Evolutionary conservation across 2,797 vertebrate species (phyloP), one percentile per base, ranked within the genome.

Genomic region (Loris lydekkerianus): DNA sequence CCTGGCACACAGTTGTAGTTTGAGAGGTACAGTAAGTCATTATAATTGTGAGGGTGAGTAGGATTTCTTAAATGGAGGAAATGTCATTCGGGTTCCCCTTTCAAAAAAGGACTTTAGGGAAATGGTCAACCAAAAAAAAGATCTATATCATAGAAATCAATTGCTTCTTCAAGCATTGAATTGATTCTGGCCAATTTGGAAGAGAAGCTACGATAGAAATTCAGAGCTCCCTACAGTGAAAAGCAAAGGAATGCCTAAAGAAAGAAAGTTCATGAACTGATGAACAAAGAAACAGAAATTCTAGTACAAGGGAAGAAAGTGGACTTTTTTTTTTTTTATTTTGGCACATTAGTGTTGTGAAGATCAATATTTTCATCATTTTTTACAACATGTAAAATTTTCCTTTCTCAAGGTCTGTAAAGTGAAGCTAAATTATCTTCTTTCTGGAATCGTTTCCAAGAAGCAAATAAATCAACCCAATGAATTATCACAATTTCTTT

Each of bases 221-320:
- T 65, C 84, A 91, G 82, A 84, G 29, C 31, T 83, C 7, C 27
- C 10, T 89, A 31, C 86, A 75, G 46, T 20, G 14, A 58, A 86
- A 86, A 91, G 18, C 14, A 27, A 82, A 18, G 11, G 5, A 53
- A 83, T 73, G 15, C 23, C 86, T 11, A 58, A 76, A 86, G 69
- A 82, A 88, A 87, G 72, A 40, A 20, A 0, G 6, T 40, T 53
- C 80, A 76, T 78, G 13, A 91, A 23, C 93, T 43, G 75, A 34
- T 11, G 25, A 93, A 67, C 37, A 86, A 89, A 78, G 29, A 96
- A 96, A 49, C 20, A 91, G 56, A 78, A 25, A 94, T 58, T 95
- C 58, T 88, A 77, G 13, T 15, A 3, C 11, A 46, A 81, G 23
- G n/a, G 25, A 72, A 85, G 43, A 2, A 76, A 61, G 10, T 20